Evolutionary conservation across 92 coral and sea anemone genomes (phyloP).

Genomic region (Palythoa grandis): DNA sequence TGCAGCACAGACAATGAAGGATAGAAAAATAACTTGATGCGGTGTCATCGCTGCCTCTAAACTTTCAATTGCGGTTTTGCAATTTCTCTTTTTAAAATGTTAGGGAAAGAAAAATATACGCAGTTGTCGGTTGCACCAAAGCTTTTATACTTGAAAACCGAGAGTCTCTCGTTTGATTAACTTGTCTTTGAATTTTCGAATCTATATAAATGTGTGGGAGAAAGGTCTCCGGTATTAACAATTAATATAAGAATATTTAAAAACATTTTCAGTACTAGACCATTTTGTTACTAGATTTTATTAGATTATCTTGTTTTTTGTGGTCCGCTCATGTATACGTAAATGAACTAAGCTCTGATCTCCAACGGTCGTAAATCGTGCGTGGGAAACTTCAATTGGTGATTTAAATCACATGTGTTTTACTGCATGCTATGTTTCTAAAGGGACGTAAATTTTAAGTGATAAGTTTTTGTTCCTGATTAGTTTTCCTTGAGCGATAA

Average conservation of each 20-base stretch:
- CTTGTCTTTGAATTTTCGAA: neutral
- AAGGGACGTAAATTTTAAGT: neutral
- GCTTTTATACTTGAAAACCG: neutral
- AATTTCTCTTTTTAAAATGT: neutral
- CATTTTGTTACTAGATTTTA: neutral
- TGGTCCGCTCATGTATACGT: neutral
- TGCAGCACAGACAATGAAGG: neutral
- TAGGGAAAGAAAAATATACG: neutral
- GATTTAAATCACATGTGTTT: neutral
- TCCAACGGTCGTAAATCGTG: neutral
- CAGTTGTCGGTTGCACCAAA: neutral
- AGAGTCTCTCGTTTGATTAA: neutral
- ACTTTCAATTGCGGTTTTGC: neutral
- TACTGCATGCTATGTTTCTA: neutral
- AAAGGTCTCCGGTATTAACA: constrained; percentile 5
- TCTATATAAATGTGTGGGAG: neutral
- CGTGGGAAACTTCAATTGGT: neutral
- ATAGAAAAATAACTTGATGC: neutral
- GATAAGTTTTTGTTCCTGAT: neutral
- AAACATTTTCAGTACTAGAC: neutral
- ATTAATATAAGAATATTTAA: constrained; percentile 6
- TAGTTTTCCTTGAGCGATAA: neutral
- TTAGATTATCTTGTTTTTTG: constrained; percentile 1
- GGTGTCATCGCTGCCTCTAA: neutral
- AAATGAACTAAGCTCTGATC: neutral